These are phyloP conservation scores for Rhineura floridana DNA, from an alignment of 2,113 vertebrate species.

Conservation along the genomic window DNA sequence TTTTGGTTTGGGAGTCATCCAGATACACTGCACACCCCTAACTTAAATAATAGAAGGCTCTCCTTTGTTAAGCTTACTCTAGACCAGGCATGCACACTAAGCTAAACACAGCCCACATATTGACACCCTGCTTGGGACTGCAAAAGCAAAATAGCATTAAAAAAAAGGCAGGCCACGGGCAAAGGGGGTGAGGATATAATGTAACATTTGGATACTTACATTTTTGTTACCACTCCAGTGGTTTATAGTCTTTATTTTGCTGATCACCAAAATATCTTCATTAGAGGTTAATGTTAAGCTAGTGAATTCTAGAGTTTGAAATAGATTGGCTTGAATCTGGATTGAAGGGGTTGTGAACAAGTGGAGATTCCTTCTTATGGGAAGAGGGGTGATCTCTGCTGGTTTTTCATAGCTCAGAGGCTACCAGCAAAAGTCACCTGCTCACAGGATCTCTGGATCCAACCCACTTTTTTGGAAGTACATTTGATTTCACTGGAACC, in stretches of 20 bases:
- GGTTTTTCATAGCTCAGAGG: too few relatives aligned
- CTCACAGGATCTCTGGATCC: not conserved
- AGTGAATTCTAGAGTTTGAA: too few relatives aligned
- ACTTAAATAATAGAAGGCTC: too few relatives aligned
- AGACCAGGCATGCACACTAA: not conserved
- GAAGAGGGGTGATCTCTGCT: too few relatives aligned
- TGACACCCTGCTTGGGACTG: not conserved
- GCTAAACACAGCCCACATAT: not conserved
- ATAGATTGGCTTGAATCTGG: too few relatives aligned
- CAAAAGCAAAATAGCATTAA: not conserved
- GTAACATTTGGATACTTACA: not conserved
- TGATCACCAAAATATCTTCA: not conserved
- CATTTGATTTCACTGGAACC: not conserved
- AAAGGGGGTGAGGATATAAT: not conserved
- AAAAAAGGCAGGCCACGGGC: not conserved
- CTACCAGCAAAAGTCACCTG: too few relatives aligned
- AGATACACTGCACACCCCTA: too few relatives aligned
- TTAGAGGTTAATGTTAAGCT: not conserved
- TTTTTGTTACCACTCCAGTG: not conserved
- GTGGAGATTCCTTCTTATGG: too few relatives aligned
- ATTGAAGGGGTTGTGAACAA: too few relatives aligned
- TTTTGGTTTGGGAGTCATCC: too few relatives aligned
- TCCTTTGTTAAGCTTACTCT: not conserved
- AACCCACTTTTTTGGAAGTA: not conserved
- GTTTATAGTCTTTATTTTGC: not conserved